These are phyloP conservation scores for Zelleria hepariella DNA, from an alignment of 2,888 invertebrate species.

Conservation along the genomic window DNA sequence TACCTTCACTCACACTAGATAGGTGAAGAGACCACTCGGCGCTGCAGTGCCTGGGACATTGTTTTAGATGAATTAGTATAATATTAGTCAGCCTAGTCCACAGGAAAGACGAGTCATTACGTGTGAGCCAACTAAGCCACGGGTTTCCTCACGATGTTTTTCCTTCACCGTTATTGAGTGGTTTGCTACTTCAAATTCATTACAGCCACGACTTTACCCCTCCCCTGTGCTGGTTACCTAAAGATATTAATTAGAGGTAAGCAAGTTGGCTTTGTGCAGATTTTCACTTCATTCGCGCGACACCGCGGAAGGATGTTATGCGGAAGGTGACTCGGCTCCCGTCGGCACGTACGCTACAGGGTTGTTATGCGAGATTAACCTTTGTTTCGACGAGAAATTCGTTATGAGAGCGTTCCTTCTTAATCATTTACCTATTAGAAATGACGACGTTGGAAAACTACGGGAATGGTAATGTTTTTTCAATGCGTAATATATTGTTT, in stretches of 20 bases:
- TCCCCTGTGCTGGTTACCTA: slow-evolving; percentile 27
- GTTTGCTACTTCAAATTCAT: slow-evolving; percentile 21
- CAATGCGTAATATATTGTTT: too few relatives aligned
- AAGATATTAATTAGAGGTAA: slow-evolving; percentile 66
- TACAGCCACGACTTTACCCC: not conserved
- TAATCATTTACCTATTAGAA: too few relatives aligned
- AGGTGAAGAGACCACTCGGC: too few relatives aligned
- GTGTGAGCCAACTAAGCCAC: slow-evolving; percentile 9
- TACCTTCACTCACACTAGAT: too few relatives aligned
- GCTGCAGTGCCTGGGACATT: too few relatives aligned
- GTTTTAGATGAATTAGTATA: too few relatives aligned
- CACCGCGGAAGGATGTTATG: slow-evolving; percentile 17
- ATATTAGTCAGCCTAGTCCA: too few relatives aligned
- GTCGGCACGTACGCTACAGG: not conserved
- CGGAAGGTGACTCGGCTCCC: not conserved
- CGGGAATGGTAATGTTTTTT: too few relatives aligned
- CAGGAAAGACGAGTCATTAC: too few relatives aligned
- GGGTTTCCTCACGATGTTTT: too few relatives aligned
- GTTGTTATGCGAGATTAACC: not conserved
- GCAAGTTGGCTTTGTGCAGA: slow-evolving; percentile 53
- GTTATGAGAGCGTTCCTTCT: not conserved
- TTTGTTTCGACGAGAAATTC: not conserved
- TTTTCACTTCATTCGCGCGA: slow-evolving; percentile 41
- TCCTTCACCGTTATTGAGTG: too few relatives aligned
- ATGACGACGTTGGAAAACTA: too few relatives aligned